Percentiles rank a stretch among this genome's conserved stretches.
phyloP scores from a whole-genome alignment of 2,113 vertebrate genomes.

The Python bivittatus region DNA sequence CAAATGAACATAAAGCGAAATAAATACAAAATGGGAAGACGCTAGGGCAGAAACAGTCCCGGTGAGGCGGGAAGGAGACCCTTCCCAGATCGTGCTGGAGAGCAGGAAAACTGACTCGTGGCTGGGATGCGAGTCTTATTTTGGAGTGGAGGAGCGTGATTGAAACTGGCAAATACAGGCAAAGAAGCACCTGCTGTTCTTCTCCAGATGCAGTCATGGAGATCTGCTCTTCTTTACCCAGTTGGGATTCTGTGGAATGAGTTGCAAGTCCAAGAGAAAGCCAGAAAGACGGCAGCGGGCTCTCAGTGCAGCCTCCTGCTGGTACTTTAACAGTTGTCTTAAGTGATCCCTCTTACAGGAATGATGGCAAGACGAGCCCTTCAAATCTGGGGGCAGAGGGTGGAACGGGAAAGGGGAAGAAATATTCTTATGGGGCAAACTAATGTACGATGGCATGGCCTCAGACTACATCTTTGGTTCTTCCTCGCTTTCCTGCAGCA shows the following conservation, averaged over 20 bases:
- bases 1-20: not conserved
- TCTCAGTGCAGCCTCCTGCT: too few relatives aligned
- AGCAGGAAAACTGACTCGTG: not conserved
- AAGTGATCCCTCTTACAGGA: too few relatives aligned
- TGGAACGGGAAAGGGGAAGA: not conserved
- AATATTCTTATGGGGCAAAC: not conserved
- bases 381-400: too few relatives aligned
- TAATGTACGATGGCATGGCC: not conserved
- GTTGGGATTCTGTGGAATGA: not conserved
- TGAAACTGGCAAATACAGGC: too few relatives aligned
- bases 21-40: not conserved
- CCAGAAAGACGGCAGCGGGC: too few relatives aligned
- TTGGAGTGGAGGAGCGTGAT: not conserved
- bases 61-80: not conserved
- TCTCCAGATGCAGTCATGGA: not conserved
- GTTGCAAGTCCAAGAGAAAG: not conserved
- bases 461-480: not conserved
- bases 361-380: too few relatives aligned
- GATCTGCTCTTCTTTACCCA: not conserved
- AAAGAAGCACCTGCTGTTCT: too few relatives aligned
- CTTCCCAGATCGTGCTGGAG: too few relatives aligned
- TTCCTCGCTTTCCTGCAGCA: not conserved
- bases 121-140: not conserved
- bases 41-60: not conserved
- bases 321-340: too few relatives aligned